Percentiles rank a stretch among this genome's conserved stretches.
Evolutionary conservation across 1,140 invertebrate species (phyloP).

Genomic region (Trinorchestia longiramus): DNA sequence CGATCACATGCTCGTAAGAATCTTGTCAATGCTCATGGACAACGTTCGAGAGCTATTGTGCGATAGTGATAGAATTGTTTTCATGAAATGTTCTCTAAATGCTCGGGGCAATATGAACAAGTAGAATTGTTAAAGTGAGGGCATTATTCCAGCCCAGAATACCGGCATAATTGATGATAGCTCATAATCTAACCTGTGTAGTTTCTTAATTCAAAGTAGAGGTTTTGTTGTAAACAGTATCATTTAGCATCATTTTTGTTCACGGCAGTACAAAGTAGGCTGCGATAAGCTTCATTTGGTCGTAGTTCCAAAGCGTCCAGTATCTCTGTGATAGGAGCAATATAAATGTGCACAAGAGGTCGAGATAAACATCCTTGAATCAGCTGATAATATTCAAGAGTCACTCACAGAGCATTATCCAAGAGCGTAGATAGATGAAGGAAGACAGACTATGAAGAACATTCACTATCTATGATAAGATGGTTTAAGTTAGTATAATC

Average conservation of each 20-base stretch:
- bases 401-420: not conserved
- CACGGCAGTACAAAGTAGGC: not conserved
- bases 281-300: not conserved
- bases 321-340: not conserved
- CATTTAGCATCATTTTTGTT: not conserved
- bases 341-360: not conserved
- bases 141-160: not conserved
- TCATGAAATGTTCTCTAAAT: not conserved
- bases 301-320: not conserved
- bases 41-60: not conserved
- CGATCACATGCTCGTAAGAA: not conserved
- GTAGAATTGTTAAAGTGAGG: not conserved
- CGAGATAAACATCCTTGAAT: not conserved
- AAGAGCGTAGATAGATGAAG: too few species aligned
- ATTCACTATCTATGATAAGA: too few species aligned
- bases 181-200: not conserved
- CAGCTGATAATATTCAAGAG: not conserved
- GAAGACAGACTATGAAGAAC: too few species aligned
- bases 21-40: not conserved
- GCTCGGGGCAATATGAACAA: not conserved
- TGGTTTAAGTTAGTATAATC: too few species aligned
- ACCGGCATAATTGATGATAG: not conserved
- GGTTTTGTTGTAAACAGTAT: not conserved
- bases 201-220: not conserved
- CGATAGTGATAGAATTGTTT: not conserved